phyloP scores from a whole-genome alignment of 2,113 vertebrate species.

The Echinops telfairi region DNA sequence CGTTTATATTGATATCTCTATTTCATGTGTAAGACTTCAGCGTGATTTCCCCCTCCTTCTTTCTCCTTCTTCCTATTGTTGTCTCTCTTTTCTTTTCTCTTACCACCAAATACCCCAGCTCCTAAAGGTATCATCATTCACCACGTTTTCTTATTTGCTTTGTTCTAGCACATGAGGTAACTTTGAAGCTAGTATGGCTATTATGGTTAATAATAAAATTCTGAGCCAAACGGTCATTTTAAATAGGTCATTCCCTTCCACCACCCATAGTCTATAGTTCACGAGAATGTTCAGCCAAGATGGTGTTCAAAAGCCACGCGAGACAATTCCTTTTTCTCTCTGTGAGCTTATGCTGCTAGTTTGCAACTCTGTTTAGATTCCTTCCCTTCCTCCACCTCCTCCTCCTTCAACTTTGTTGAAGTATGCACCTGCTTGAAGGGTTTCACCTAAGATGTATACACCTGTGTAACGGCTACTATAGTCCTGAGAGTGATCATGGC shows the following conservation, averaged over 20 bases:
- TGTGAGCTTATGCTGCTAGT: not conserved
- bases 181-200: not conserved
- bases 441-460: not conserved
- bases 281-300: not conserved
- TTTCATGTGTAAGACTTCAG: not conserved
- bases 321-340: not conserved
- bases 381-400: not conserved
- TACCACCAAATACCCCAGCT: not conserved
- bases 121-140: too few relatives aligned
- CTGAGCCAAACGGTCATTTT: not conserved
- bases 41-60: not conserved
- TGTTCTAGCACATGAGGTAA: not conserved
- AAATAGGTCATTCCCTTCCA: not conserved
- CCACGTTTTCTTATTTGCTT: too few relatives aligned
- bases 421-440: not conserved
- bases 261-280: not conserved
- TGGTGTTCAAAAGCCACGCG: not conserved
- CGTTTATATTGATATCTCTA: not conserved
- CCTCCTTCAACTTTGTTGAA: not conserved
- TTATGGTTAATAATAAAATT: not conserved
- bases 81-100: not conserved
- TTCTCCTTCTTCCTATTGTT: not conserved
- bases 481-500: not conserved
- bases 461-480: fast-evolving
- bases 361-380: not conserved